These are phyloP conservation scores for Melanotaenia pygmaea DNA, from an alignment of 2,797 vertebrate genomes.

Conservation along the genomic window DNA sequence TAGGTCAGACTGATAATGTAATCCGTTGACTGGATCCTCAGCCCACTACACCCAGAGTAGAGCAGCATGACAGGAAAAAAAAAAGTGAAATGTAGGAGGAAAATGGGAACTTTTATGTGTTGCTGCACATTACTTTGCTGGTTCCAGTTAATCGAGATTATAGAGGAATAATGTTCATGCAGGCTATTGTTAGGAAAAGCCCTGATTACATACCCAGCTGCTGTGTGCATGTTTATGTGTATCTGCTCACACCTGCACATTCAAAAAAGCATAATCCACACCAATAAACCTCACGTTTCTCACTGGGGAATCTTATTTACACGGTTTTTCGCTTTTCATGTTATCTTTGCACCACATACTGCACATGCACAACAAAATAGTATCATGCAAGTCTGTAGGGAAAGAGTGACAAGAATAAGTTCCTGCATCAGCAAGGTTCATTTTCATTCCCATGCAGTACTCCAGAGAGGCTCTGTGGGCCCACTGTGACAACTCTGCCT, in stretches of 20 bases:
- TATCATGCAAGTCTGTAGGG: constrained; percentile 60
- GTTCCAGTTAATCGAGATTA: constrained; percentile 42
- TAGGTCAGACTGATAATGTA: constrained; percentile 89
- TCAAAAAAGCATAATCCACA: constrained; percentile 53
- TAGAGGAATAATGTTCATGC: constrained; percentile 18
- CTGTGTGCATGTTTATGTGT: constrained; percentile 12
- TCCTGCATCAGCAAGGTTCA: constrained; percentile 83
- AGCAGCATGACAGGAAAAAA: constrained; percentile 70
- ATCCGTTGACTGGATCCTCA: constrained; percentile 86
- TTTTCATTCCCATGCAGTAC: constrained; percentile 82
- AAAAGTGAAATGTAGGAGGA: constrained; percentile 53
- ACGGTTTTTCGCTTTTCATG: constrained; percentile 43
- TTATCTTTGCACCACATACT: constrained; percentile 65
- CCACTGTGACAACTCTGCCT: constrained; percentile 83
- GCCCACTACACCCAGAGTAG: constrained; percentile 78
- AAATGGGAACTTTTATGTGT: constrained; percentile 68
- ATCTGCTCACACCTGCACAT: constrained; percentile 46
- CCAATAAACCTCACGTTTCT: constrained; percentile 49
- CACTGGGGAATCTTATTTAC: constrained; percentile 59
- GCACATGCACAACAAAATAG: constrained; percentile 65
- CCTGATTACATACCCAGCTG: constrained; percentile 28
- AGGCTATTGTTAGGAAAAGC: constrained; percentile 27
- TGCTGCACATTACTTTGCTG: constrained; percentile 43
- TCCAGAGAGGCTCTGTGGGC: constrained; percentile 79
- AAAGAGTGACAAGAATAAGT: constrained; percentile 78